Evolutionary conservation across 2,797 vertebrate species (phyloP).

Genomic region (Ctenochaetus hawaiiensis): DNA sequence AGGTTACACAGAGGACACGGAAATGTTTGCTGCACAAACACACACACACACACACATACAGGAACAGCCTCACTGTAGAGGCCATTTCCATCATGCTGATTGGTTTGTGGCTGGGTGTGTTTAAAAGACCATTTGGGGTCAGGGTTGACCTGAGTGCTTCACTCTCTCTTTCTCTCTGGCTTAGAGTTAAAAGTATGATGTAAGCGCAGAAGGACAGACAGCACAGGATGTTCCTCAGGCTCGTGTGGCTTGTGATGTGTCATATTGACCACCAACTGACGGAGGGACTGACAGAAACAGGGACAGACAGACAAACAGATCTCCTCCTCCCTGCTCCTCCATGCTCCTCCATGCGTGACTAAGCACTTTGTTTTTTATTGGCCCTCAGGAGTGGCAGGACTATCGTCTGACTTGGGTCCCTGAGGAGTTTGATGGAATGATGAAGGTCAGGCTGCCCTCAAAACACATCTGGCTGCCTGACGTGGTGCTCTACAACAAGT

Average conservation of each 20-base stretch:
- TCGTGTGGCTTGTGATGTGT: constrained; percentile 25
- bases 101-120: constrained; percentile 38
- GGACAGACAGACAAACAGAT: constrained; percentile 2
- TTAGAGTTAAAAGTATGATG: constrained; percentile 31
- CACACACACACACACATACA: constrained; percentile 11
- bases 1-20: constrained; percentile 47
- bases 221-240: constrained; percentile 43
- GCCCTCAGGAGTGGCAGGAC: constrained; percentile 95
- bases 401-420: constrained; percentile 96
- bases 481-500: constrained; percentile 99
- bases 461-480: constrained; percentile 99
- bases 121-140: constrained; percentile 52
- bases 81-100: constrained; percentile 53
- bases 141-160: constrained; percentile 13
- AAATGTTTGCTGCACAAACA: constrained; percentile 12
- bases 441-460: constrained; percentile 96
- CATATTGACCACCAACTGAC: constrained; percentile 31
- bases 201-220: constrained; percentile 17
- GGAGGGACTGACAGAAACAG: constrained; percentile 7
- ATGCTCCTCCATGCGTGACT: too few relatives aligned
- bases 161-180: constrained; percentile 22
- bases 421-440: constrained; percentile 96
- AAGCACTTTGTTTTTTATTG: constrained; percentile 59
- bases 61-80: constrained; percentile 2
- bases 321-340: constrained; percentile 15